A percentile compares a stretch with the other conserved stretches of the same genome.
Conservation (phyloP, 2,797 vertebrate species). For the Protonibea diacanthus region DNA sequence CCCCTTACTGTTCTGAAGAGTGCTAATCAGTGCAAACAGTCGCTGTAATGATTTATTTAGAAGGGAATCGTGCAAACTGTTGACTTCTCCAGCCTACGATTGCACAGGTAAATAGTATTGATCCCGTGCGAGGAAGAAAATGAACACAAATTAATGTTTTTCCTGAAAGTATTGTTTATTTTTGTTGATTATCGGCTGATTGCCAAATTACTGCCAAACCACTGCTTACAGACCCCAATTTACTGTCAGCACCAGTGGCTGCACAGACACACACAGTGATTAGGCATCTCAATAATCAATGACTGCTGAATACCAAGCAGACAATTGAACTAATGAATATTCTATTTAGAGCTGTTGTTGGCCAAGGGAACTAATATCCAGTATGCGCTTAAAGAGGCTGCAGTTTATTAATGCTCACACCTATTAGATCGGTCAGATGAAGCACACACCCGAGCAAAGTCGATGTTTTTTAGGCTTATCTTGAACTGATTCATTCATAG, state of each 20-base stretch:
- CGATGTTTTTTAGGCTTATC: background rate
- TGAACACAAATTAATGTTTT: slow-evolving; percentile 6
- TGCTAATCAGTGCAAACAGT: slow-evolving; percentile 36
- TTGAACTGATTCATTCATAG: slow-evolving; percentile 2
- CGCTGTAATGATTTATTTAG: slow-evolving; percentile 13
- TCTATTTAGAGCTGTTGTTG: slow-evolving; percentile 25
- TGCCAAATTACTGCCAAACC: slow-evolving; percentile 31
- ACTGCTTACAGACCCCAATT: slow-evolving; percentile 20
- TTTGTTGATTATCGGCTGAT: slow-evolving; percentile 24
- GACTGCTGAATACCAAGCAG: slow-evolving; percentile 54
- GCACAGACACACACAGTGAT: slow-evolving; percentile 45
- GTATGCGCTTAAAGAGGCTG: slow-evolving; percentile 12
- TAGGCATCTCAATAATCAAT: slow-evolving; percentile 61
- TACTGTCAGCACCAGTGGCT: slow-evolving; percentile 34
- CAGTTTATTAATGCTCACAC: slow-evolving; percentile 22
- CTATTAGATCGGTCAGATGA: slow-evolving; percentile 4
- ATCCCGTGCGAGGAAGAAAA: slow-evolving; percentile 4
- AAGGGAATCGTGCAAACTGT: slow-evolving; percentile 11
- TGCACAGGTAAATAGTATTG: slow-evolving; percentile 1
- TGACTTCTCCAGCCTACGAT: background rate
- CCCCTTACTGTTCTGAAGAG: slow-evolving; percentile 6
- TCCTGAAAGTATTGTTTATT: slow-evolving; percentile 11
- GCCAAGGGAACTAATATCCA: background rate
- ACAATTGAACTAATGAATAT: slow-evolving; percentile 64
- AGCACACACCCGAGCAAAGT: slow-evolving; percentile 7